A percentile compares a stretch with the other conserved stretches of the same genome.
Evolutionary conservation across 2,797 vertebrate species (phyloP).

Genomic region (Onychomys torridus): DNA sequence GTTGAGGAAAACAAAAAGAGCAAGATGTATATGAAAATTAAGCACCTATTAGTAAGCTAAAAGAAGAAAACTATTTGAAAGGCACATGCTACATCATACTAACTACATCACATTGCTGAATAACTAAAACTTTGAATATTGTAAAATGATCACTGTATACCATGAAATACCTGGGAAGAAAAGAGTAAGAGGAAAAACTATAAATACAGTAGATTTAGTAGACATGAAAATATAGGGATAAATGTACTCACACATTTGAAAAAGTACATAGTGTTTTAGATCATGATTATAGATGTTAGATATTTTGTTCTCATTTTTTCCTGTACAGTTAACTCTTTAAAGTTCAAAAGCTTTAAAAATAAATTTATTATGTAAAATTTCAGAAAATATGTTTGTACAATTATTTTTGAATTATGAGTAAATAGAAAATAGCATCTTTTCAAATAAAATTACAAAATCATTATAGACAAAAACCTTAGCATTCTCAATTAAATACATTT

Average conservation of each 20-base stretch:
- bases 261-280: no score
- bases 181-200: not conserved
- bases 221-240: not conserved
- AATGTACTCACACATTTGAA: not conserved
- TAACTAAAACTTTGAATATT: not conserved
- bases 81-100: no score
- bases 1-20: not conserved
- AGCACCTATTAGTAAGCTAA: not conserved
- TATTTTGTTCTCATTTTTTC: no score
- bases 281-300: no score
- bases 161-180: rapidly evolving
- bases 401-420: no score
- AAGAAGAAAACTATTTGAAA: not conserved
- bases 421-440: not conserved
- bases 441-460: not conserved
- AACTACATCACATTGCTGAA: not conserved
- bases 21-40: not conserved
- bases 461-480: not conserved
- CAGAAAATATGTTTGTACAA: no score
- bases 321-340: no score
- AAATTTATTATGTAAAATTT: no score
- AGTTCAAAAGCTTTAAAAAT: no score
- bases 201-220: not conserved
- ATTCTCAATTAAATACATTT: not conserved
- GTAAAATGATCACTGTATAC: not conserved